Evolutionary conservation across 1,140 invertebrate species (phyloP).

Genomic region (Lepidotrigona ventralis): DNA sequence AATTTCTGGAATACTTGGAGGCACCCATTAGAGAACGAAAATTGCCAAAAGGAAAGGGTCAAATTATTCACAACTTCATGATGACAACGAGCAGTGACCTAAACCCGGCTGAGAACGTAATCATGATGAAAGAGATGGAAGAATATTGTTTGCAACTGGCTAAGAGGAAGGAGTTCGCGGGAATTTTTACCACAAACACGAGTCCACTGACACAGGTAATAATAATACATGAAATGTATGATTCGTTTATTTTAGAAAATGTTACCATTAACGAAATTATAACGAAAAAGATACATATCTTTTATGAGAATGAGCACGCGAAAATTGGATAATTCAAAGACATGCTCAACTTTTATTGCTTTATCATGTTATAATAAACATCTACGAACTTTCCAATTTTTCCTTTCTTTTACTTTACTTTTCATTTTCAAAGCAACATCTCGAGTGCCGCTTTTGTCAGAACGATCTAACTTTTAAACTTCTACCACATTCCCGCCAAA

Average conservation of each 20-base stretch:
- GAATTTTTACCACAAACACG: constrained; percentile 92
- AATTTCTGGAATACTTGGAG: constrained; percentile 89
- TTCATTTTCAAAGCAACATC: neutral
- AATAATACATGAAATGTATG: neutral
- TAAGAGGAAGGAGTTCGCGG: constrained; percentile 83
- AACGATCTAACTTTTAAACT: neutral
- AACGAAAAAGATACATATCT: neutral
- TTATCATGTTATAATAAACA: neutral
- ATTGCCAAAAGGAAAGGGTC: constrained; percentile 84
- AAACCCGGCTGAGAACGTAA: constrained; percentile 86
- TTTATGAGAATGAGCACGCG: neutral
- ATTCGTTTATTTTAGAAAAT: neutral
- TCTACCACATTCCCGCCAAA: neutral
- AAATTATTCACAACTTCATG: constrained; percentile 91
- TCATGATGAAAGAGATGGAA: constrained; percentile 89
- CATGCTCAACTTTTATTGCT: no score
- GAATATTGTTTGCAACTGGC: constrained; percentile 85
- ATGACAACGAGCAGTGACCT: constrained; percentile 87
- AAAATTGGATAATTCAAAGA: neutral
- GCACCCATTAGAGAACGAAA: constrained; percentile 84
- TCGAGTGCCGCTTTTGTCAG: neutral
- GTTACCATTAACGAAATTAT: neutral
- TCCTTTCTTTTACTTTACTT: neutral
- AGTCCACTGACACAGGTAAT: constrained; percentile 90
- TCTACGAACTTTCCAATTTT: neutral